Evolutionary conservation across 1,140 invertebrate genomes (phyloP), one percentile per base, ranked within the genome.

Genomic region (Euura lappo): DNA sequence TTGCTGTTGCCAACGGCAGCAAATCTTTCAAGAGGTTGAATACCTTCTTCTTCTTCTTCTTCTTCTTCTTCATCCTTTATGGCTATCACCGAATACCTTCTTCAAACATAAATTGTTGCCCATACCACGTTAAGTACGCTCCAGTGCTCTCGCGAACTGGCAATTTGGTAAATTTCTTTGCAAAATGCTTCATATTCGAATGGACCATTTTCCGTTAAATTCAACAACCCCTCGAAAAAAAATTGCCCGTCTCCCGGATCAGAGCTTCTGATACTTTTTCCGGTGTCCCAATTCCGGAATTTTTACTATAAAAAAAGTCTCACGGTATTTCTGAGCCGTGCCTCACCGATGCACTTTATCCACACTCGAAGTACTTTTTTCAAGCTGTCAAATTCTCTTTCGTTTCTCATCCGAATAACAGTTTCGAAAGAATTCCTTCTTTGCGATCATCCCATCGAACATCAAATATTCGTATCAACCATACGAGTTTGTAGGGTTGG

Each of bases 391-490:
- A 28, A 28, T 28, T 28, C 28, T 28, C 28, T 28, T 28, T 28
- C 46, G 47, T 46, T 51, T 51, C 44, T 66, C 68, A 51, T 72
- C 44, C 60, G 45, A 46, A 45, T 42, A 69, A 45, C 44, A 73
- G 13, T 45, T 60, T 45, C 64, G 47, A 65, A 65, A 10, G 64
- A 73, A 68, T 69, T 46, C 43, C 28, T 28, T 28, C 28, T 28
- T 28, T 28, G 28, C 28, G 1, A 28, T 1, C 28, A 28, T 28
- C 28, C 28, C 67, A 69, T 45, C 44, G 47, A 69, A 72, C 64
- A 68, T 51, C 45, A 69, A 28, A 65, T 69, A 69, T 69, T 73
- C 67, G 68, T 70, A 44, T 28, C 47, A 65, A 66, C 72, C 70
- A 60, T 6, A 60, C 6, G 4, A 8, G 13, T 4, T 60, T 3